Conservation (phyloP, 2,797 vertebrate species). For the Natrix natrix region DNA sequence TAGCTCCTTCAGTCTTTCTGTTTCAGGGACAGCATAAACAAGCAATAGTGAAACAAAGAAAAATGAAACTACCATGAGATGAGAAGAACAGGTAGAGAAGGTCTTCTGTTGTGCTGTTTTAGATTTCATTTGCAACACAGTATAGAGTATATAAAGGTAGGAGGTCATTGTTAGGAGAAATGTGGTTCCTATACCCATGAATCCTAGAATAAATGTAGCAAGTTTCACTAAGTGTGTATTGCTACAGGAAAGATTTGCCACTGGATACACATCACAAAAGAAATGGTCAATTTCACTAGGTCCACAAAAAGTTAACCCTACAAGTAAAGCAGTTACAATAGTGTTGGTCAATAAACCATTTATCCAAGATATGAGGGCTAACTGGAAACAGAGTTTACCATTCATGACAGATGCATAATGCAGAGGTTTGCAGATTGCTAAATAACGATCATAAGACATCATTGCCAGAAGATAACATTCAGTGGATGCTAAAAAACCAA, state of each 20-base stretch:
- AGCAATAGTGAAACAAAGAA: conserved; percentile 33
- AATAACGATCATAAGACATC: conserved; percentile 52
- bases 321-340: not conserved
- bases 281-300: not conserved
- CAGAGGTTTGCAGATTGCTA: not conserved
- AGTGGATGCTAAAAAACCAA: conserved; percentile 21
- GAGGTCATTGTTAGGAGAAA: not conserved
- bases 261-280: conserved; percentile 20
- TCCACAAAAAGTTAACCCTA: not conserved
- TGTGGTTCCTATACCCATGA: not conserved
- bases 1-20: not conserved
- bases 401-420: not conserved
- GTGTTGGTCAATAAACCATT: not conserved
- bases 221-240: not conserved
- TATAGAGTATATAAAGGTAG: not conserved
- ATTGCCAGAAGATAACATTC: conserved; percentile 55
- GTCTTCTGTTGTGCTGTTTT: not conserved
- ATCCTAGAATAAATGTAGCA: not conserved
- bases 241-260: not conserved
- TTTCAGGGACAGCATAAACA: conserved; percentile 22
- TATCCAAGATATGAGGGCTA: not conserved
- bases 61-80: not conserved
- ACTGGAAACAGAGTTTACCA: not conserved
- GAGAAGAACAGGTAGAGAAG: not conserved
- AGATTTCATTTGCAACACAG: not conserved